Evolutionary conservation across 2,797 vertebrate species (phyloP).

Genomic region (Melanotaenia pygmaea): DNA sequence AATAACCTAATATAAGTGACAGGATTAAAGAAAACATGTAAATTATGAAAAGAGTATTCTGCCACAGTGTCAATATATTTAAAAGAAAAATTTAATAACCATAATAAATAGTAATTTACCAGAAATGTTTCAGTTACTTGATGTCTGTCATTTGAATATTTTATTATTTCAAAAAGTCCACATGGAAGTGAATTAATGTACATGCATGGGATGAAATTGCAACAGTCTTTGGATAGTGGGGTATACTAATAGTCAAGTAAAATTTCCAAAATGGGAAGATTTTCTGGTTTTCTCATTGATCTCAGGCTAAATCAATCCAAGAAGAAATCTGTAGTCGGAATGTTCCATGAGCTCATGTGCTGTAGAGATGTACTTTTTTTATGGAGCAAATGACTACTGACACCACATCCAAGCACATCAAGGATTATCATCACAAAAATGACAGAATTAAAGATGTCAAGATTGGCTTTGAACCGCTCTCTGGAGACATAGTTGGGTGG

Average conservation of each 20-base stretch:
- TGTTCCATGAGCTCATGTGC: slow-evolving; percentile 33
- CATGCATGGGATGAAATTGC: background rate
- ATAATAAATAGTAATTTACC: slow-evolving; percentile 6
- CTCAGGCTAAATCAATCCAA: slow-evolving; percentile 13
- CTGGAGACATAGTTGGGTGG: slow-evolving; percentile 63
- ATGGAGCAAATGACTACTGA: slow-evolving; percentile 75
- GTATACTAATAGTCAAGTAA: too few species aligned
- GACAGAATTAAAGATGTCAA: slow-evolving; percentile 82
- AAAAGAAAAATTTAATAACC: background rate
- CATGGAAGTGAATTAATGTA: background rate
- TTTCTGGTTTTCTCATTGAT: background rate
- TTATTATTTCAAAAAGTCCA: background rate
- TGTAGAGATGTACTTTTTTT: slow-evolving; percentile 69
- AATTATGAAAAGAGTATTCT: slow-evolving; percentile 64
- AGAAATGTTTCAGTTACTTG: background rate
- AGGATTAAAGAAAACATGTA: slow-evolving; percentile 73
- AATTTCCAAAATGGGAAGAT: background rate
- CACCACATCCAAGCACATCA: slow-evolving; percentile 79
- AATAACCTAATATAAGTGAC: slow-evolving; percentile 84
- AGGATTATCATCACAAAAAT: slow-evolving; percentile 86
- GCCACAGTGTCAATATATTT: background rate
- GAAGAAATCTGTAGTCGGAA: slow-evolving; percentile 5
- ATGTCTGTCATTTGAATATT: background rate
- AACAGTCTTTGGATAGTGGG: background rate
- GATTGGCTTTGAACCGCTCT: slow-evolving; percentile 78